Percentiles rank a stretch among this genome's conserved stretches.
Evolutionary conservation across 2,888 invertebrate genomes (phyloP).

Genomic region (Conomelus anceps): DNA sequence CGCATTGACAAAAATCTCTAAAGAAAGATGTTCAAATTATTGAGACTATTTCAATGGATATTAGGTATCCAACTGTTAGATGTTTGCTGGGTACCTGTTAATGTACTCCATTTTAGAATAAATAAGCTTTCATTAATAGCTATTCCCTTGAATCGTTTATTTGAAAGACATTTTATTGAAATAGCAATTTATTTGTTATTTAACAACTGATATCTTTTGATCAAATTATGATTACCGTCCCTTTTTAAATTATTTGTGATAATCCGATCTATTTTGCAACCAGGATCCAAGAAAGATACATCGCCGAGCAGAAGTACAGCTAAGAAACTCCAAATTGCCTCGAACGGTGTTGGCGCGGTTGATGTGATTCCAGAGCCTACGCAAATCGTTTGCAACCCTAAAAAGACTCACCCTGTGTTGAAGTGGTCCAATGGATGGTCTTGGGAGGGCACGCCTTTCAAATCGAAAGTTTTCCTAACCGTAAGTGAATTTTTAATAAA

Average conservation of each 20-base stretch:
- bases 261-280: background rate
- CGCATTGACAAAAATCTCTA: no score
- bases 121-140: no score
- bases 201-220: no score
- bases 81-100: no score
- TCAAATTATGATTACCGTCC: no score
- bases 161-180: no score
- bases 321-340: background rate
- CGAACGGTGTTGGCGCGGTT: background rate
- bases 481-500: slow-evolving; percentile 50
- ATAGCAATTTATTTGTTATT: no score
- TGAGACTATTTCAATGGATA: no score
- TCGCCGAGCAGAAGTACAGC: background rate
- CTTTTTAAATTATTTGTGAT: background rate
- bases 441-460: slow-evolving; percentile 78
- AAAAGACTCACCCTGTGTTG: background rate
- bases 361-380: background rate
- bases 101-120: no score
- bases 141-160: no score
- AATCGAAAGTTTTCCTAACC: slow-evolving; percentile 79
- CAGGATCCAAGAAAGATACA: background rate
- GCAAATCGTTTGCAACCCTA: background rate
- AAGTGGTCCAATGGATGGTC: slow-evolving; percentile 87
- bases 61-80: no score
- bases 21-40: no score